Percentiles rank a stretch among this genome's conserved stretches.
Conservation (phyloP, 2,797 vertebrate genomes). For the Gephyroberyx darwinii region DNA sequence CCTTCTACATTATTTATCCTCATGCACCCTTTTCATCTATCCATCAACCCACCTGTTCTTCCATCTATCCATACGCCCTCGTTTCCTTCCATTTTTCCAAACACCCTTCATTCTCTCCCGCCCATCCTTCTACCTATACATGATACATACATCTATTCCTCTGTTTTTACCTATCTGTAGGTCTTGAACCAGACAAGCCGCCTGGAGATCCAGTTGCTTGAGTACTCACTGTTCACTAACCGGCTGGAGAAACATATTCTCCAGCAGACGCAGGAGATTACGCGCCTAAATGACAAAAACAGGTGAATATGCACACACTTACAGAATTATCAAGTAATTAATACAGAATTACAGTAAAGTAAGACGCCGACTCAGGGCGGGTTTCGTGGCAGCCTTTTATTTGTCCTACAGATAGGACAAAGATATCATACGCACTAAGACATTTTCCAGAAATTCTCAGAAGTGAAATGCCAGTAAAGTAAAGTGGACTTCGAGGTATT, state of each 20-base stretch:
- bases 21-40: constrained; percentile 16
- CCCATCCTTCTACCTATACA: constrained; percentile 10
- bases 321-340: background rate
- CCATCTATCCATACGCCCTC: too few relatives aligned
- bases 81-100: constrained; percentile 6
- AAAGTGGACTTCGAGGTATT: background rate
- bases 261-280: constrained; percentile 85
- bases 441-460: background rate
- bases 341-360: background rate
- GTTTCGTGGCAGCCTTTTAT: background rate
- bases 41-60: too few relatives aligned
- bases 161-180: constrained; percentile 61
- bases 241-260: constrained; percentile 87
- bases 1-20: constrained; percentile 40
- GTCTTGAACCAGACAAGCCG: constrained; percentile 87
- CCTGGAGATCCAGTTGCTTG: constrained; percentile 86
- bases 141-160: constrained; percentile 6
- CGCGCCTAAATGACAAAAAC: constrained; percentile 84
- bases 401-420: background rate
- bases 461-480: background rate
- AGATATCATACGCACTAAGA: background rate
- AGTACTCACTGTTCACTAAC: constrained; percentile 84
- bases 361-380: background rate
- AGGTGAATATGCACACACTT: constrained; percentile 69
- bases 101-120: background rate